phyloP scores from a whole-genome alignment of 2,113 vertebrate genomes.

The Chrysemys picta region DNA sequence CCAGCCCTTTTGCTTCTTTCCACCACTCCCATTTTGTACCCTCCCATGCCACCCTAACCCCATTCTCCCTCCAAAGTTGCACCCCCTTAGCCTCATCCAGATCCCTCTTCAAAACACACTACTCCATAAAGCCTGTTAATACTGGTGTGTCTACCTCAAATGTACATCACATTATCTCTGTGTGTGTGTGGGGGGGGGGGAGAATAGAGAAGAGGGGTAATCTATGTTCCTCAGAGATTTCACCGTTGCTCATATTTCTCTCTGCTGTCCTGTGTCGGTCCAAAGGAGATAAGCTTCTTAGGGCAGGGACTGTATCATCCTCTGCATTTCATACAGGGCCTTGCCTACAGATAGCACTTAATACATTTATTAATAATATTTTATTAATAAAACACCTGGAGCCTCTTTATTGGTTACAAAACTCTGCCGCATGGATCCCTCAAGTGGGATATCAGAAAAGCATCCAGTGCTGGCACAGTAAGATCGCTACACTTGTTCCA shows the following conservation, averaged over 20 bases:
- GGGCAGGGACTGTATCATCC: not conserved
- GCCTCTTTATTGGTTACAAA: not conserved
- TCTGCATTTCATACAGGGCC: not conserved
- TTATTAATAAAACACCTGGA: not conserved
- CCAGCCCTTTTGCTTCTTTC: not conserved
- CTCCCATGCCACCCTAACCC: not conserved
- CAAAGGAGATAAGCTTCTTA: not conserved
- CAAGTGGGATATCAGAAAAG: fast-evolving
- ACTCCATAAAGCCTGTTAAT: not conserved
- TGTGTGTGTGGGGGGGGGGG: no score
- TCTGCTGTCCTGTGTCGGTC: not conserved
- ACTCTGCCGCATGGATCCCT: fast-evolving
- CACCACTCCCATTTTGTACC: not conserved
- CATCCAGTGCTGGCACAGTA: not conserved
- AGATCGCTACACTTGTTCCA: not conserved
- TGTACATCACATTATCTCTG: not conserved
- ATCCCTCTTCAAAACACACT: not conserved
- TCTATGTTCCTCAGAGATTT: not conserved
- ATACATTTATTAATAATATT: not conserved
- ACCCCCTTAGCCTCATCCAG: not conserved
- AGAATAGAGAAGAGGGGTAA: not conserved
- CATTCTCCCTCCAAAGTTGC: not conserved
- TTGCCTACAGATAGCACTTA: not conserved
- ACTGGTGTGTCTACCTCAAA: not conserved
- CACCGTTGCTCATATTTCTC: not conserved